Evolutionary conservation across 2,113 vertebrate genomes (phyloP).

Genomic region (Scatophagus argus): DNA sequence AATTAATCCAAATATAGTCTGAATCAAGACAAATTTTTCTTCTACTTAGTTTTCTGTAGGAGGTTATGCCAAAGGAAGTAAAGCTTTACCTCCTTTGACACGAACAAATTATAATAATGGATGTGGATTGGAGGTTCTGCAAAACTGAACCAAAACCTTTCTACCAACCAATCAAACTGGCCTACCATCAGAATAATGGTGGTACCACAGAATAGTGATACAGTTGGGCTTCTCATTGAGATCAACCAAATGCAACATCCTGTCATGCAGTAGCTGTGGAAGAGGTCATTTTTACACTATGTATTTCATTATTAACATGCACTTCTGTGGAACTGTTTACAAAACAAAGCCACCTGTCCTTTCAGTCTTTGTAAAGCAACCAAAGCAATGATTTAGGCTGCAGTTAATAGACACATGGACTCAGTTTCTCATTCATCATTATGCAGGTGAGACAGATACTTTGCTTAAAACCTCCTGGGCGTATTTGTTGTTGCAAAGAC

Average conservation of each 20-base stretch:
- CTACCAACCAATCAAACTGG: too few relatives aligned
- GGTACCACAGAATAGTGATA: too few relatives aligned
- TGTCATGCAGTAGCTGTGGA: not conserved
- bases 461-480: conserved; percentile 14
- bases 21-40: too few relatives aligned
- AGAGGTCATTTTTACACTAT: not conserved
- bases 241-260: not conserved
- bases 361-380: not conserved
- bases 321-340: not conserved
- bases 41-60: too few relatives aligned
- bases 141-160: too few relatives aligned
- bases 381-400: not conserved
- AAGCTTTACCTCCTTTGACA: too few relatives aligned
- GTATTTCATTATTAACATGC: not conserved
- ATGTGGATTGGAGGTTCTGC: too few relatives aligned
- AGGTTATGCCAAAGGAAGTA: too few relatives aligned
- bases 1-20: too few relatives aligned
- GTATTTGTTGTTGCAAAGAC: conserved; percentile 13
- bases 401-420: conserved; percentile 7
- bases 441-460: conserved; percentile 4
- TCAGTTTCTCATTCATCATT: conserved; percentile 19
- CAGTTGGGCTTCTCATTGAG: not conserved
- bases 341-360: not conserved
- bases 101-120: too few relatives aligned
- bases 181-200: too few relatives aligned